Evolutionary conservation across 2,888 invertebrate genomes (phyloP).

Genomic region (Poecilus cupreus): DNA sequence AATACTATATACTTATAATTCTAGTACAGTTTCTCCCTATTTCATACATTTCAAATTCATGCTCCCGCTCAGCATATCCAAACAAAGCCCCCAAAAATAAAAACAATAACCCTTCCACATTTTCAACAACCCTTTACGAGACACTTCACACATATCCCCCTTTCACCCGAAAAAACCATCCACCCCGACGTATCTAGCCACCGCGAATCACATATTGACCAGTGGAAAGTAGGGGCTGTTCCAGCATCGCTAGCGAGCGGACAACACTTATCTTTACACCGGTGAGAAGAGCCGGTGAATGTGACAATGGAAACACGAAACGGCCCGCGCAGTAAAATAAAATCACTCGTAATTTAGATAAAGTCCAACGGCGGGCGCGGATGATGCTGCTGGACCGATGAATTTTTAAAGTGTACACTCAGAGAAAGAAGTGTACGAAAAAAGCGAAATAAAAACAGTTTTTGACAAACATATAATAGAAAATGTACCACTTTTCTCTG

Average conservation of each 20-base stretch:
- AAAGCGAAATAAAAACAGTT: too few species aligned
- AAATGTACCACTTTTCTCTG: too few species aligned
- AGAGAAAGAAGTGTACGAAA: neutral
- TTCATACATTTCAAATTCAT: too few species aligned
- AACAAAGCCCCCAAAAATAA: too few species aligned
- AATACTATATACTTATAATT: neutral
- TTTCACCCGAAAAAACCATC: neutral
- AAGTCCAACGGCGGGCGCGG: constrained; percentile 7
- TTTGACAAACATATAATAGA: too few species aligned
- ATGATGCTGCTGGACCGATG: constrained; percentile 8
- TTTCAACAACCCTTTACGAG: too few species aligned
- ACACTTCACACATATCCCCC: neutral
- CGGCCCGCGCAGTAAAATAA: constrained; percentile 6
- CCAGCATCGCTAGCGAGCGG: neutral
- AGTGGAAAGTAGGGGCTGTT: neutral
- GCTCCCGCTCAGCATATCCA: too few species aligned
- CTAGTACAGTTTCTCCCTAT: neutral
- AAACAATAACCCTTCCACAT: neutral
- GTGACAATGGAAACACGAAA: constrained; percentile 1
- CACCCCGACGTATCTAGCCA: neutral
- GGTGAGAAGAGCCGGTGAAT: neutral
- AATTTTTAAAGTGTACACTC: constrained; percentile 8
- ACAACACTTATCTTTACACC: neutral
- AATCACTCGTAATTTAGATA: constrained; percentile 50
- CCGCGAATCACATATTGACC: neutral